Conservation (phyloP, 2,888 invertebrate genomes). For the Athetis lepigone region DNA sequence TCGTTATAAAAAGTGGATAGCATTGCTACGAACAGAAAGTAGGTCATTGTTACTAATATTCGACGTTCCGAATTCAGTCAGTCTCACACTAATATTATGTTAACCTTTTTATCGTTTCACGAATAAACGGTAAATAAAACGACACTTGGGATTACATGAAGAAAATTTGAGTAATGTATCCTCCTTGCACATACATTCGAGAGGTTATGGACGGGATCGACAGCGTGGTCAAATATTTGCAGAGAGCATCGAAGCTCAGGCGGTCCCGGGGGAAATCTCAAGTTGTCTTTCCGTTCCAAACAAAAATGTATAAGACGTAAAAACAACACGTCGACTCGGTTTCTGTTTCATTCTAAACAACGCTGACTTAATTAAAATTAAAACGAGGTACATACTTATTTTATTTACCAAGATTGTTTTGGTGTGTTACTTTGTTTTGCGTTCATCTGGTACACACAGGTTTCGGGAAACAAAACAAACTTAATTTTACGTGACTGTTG, state of each 20-base stretch:
- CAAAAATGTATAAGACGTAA: conserved; percentile 58
- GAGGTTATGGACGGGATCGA: conserved; percentile 47
- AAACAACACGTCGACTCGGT: conserved; percentile 51
- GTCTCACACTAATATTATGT: conserved; percentile 40
- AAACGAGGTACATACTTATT: conserved; percentile 25
- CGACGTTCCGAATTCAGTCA: conserved; percentile 40
- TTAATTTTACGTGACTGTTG: conserved; percentile 24
- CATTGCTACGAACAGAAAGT: conserved; percentile 65
- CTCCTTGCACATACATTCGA: conserved; percentile 28
- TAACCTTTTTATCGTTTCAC: conserved; percentile 38
- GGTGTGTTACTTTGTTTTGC: conserved; percentile 37
- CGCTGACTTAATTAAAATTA: conserved; percentile 52
- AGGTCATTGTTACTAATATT: conserved; percentile 67
- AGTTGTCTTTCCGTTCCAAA: conserved; percentile 63
- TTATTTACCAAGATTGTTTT: conserved; percentile 27
- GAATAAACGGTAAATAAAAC: conserved; percentile 34
- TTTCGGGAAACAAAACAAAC: conserved; percentile 27
- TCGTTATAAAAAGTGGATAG: conserved; percentile 72
- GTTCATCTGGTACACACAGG: conserved; percentile 17
- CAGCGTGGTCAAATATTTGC: conserved; percentile 68
- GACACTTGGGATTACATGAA: conserved; percentile 23
- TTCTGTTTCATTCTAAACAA: conserved; percentile 37
- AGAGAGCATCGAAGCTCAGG: conserved; percentile 63
- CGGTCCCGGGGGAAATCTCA: conserved; percentile 72
- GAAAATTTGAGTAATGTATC: conserved; percentile 36